phyloP scores from a whole-genome alignment of 2,113 vertebrate genomes.

The Saccopteryx leptura region DNA sequence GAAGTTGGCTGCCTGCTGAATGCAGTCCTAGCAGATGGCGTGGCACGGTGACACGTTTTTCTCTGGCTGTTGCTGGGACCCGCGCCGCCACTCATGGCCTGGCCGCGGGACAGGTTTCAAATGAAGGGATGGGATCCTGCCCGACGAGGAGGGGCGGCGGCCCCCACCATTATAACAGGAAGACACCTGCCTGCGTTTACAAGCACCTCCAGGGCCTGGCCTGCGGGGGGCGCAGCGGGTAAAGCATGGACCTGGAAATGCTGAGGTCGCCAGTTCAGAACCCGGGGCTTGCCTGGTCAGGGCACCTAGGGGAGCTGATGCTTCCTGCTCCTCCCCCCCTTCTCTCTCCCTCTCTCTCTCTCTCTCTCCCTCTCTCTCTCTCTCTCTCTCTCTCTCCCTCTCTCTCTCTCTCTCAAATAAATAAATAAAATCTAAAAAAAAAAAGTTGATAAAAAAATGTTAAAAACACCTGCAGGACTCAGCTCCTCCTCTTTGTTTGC shows the following conservation, averaged over 20 bases:
- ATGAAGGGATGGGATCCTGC: constrained; percentile 83
- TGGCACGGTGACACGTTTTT: constrained; percentile 72
- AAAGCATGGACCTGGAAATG: too few relatives aligned
- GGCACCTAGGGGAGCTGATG: too few relatives aligned
- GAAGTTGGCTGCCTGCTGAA: constrained; percentile 58
- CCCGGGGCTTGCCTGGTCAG: too few relatives aligned
- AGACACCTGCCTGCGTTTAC: constrained; percentile 52
- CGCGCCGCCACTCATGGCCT: constrained; percentile 72
- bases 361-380: too few relatives aligned
- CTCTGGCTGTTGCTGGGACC: constrained; percentile 77
- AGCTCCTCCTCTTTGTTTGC: constrained; percentile 83
- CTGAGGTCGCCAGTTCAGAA: too few relatives aligned
- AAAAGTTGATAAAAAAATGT: not conserved
- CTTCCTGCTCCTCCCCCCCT: too few relatives aligned
- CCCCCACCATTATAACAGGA: constrained; percentile 64
- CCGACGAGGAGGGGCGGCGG: constrained; percentile 74
- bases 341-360: too few relatives aligned
- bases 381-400: too few relatives aligned
- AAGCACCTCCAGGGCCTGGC: too few relatives aligned
- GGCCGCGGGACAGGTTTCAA: constrained; percentile 74
- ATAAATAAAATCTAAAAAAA: too few relatives aligned
- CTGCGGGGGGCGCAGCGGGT: too few relatives aligned
- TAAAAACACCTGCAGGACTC: constrained; percentile 70
- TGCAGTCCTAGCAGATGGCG: constrained; percentile 81
- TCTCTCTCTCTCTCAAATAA: too few relatives aligned